Evolutionary conservation across 1,140 invertebrate genomes (phyloP).

Genomic region (Leptoteleia sp.): DNA sequence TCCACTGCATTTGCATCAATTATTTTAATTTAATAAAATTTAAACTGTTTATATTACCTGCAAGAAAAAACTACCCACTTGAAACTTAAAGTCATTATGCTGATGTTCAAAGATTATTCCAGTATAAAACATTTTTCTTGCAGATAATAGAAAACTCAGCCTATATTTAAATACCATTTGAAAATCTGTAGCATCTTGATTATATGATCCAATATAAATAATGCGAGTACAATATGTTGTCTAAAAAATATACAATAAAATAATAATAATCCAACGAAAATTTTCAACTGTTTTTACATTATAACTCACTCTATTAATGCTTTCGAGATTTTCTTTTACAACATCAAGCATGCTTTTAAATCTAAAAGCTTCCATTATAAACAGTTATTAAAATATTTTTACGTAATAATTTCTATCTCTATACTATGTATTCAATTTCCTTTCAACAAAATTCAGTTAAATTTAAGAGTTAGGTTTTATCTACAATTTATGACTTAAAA

Average conservation of each 20-base stretch:
- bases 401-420: constrained; percentile 1
- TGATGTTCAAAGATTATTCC: too few species aligned
- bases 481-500: too few species aligned
- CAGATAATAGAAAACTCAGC: too few species aligned
- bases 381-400: constrained; percentile 1
- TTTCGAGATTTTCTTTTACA: constrained; percentile 10
- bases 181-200: constrained; percentile 1
- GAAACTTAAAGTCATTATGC: too few species aligned
- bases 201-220: constrained; percentile 9
- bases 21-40: too few species aligned
- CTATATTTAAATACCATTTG: constrained; percentile 13
- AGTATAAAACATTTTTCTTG: too few species aligned
- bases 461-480: too few species aligned
- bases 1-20: too few species aligned
- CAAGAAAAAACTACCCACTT: too few species aligned
- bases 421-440: too few species aligned
- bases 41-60: too few species aligned
- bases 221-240: constrained; percentile 1
- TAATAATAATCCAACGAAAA: background rate
- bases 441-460: too few species aligned
- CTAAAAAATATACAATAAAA: constrained; percentile 1
- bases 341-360: constrained; percentile 8
- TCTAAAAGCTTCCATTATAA: constrained; percentile 10
- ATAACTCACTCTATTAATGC: constrained; percentile 7
- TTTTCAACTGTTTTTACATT: background rate